Percentiles rank a stretch among this genome's conserved stretches.
These are phyloP conservation scores for Corydoras maculifer DNA, from an alignment of 2,113 vertebrate genomes.

Conservation along the genomic window DNA sequence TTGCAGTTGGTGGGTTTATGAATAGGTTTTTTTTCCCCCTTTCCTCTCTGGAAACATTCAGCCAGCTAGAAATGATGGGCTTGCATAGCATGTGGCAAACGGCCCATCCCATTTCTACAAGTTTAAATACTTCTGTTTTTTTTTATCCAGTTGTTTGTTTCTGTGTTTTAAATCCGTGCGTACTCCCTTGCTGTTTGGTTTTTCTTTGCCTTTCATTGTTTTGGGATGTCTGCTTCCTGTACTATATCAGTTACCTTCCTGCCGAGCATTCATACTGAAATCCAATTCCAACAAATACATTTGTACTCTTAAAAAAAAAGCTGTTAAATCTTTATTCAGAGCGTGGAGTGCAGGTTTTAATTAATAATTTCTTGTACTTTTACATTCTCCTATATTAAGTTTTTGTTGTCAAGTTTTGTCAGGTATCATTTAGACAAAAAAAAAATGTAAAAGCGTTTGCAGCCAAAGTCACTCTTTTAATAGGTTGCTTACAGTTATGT, in stretches of 20 bases:
- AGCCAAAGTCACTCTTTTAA: too few species aligned
- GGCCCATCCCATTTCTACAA: neutral
- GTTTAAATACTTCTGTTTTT: neutral
- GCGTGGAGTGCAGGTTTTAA: too few species aligned
- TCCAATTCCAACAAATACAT: too few species aligned
- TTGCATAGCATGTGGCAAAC: neutral
- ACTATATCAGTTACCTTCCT: neutral
- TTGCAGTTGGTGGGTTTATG: conserved; percentile 20
- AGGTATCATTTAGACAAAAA: too few species aligned
- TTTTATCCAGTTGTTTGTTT: neutral
- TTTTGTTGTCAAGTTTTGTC: too few species aligned
- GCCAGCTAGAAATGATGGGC: conserved; percentile 3
- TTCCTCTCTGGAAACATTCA: conserved; percentile 8
- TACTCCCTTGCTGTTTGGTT: conserved; percentile 3
- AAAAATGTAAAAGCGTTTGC: too few species aligned
- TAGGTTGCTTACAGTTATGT: too few species aligned
- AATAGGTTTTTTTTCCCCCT: neutral
- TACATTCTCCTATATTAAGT: too few species aligned
- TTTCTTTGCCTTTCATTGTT: conserved; percentile 15
- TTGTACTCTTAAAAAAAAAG: too few species aligned
- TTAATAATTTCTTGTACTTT: too few species aligned
- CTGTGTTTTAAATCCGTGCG: neutral
- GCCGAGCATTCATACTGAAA: too few species aligned
- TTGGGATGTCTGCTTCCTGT: neutral
- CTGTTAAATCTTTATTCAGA: too few species aligned